Base-by-base conservation (phyloP, 2,113 vertebrate species). In the Paraplagusia blochii region DNA sequence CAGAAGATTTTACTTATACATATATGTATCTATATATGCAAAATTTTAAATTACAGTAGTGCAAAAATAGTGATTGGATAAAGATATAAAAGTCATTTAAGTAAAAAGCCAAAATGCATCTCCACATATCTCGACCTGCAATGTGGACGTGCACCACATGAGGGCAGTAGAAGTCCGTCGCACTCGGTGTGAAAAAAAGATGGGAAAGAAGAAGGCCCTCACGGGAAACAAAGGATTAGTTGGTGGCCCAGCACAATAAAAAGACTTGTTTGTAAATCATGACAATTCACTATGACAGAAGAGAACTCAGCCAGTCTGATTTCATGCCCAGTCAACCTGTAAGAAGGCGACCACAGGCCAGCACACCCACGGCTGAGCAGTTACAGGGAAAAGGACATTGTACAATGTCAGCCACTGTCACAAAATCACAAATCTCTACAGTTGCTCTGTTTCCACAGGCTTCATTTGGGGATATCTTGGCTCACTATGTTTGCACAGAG, bases 171-270 rank as follows among this genome's bases (percentile, higher is more conserved):
- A 38, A 53, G 49, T 65, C 74, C 77, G 15, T 44, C 36, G 13
- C 58, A 78, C 4, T 14, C 11, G 16, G 11, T 44, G 53, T 44
- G 53, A 17, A 38, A 49, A 19, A 14, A 13, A 38, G 22, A n/a
- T 15, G 22, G 22, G n/a, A n/a, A n/a, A n/a, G n/a, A 54, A 36
- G 55, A 6, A 53, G 49, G 53, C 52, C 49, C 74, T 74, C 69
- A 49, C 57, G 80, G 77, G 79, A 85, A n/a, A 83, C 83, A 85
- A 85, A 85, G 79, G 83, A 85, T 83, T 81, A 83, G 83, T 64
- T 81, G 82, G 77, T 84, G 76, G 83, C 79, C 85, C 72, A 80
- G 69, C 64, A 77, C 63, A 77, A 68, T 78, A 66, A 81, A 83
- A 67, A 67, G 56, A 74, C 72, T 67, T 66, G 70, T 79, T 68